Evolutionary conservation across 2,888 invertebrate genomes (phyloP), one percentile per base, ranked within the genome.

Genomic region (Orchesellides sinensis): DNA sequence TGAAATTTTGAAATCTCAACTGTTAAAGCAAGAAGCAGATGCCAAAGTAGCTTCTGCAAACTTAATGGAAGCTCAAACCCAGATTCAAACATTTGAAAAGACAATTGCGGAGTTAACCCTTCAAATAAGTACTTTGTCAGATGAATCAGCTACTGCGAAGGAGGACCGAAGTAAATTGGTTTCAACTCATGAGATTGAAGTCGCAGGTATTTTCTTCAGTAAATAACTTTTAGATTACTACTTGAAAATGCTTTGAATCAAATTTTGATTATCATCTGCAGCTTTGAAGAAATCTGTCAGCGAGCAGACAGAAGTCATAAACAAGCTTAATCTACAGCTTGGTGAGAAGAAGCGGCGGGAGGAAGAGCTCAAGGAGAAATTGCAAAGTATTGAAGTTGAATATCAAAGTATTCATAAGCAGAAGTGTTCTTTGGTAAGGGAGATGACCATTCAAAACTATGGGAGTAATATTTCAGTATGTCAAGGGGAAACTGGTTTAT

Each of bases 331-430:
- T 91, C 91, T 66, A 85, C 91, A 61, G 80, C 84, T 49, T 40
- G 89, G 83, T 87, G 88, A 19, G 72, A 87, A 29, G 88, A 87
- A 81, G 86, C 85, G 91, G 85, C 90, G 90, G 88, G 88, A 91
- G 5, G 90, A 91, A 85, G 89, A 90, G 27, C 88, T 90, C 19
- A 90, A 91, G 84, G 89, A 87, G 72, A 91, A 91, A 89, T 86
- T 91, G 0, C 90, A 90, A 86, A 90, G 91, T 83, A 87, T 90
- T 19, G 91, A 91, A 88, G 82, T 84, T 10, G 89, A 89, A 83
- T 86, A 88, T 35, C 85, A 87, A 70, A 90, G 90, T 83, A 84
- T 90, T 6, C 19, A 66, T 5, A 59, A 82, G 21, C 81, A 82
- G 25, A 82, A 82, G 17, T 32, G 73, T 56, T 27, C 72, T 8